Conservation (phyloP, 2,113 vertebrate genomes). For the Mohoua ochrocephala region DNA sequence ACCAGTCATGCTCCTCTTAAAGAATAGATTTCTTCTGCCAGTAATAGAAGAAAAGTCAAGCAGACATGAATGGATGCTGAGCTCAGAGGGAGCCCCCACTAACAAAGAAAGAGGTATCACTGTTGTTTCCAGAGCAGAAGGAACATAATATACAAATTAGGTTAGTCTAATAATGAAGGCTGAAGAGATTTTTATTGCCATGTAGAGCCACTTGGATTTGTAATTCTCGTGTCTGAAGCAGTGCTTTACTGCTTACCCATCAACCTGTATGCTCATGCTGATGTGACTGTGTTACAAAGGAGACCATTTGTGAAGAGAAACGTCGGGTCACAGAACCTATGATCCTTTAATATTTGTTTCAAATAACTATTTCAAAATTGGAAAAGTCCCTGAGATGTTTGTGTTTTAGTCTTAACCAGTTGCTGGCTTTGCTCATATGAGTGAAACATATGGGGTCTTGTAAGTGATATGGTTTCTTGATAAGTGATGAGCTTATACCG, state of each 20-base stretch:
- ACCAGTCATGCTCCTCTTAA: background rate
- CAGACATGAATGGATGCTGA: background rate
- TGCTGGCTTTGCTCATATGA: background rate
- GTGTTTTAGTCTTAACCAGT: background rate
- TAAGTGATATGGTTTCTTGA: background rate
- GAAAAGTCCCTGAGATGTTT: background rate
- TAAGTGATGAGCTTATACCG: background rate
- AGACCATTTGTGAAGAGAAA: background rate
- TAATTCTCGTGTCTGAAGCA: background rate
- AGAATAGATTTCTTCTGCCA: background rate
- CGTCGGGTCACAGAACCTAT: background rate
- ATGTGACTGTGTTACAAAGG: background rate
- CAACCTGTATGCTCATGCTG: background rate
- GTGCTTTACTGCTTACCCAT: background rate
- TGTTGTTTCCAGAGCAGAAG: background rate
- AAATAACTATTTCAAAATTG: background rate
- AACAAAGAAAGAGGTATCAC: background rate
- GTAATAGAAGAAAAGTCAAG: background rate
- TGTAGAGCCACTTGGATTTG: background rate
- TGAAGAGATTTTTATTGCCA: background rate
- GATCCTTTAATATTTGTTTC: background rate
- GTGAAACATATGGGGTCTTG: background rate
- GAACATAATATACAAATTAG: background rate
- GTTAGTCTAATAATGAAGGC: background rate
- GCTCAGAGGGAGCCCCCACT: background rate